These are phyloP conservation scores for Conopomorpha cramerella DNA, from an alignment of 1,140 invertebrate species.

Conservation along the genomic window DNA sequence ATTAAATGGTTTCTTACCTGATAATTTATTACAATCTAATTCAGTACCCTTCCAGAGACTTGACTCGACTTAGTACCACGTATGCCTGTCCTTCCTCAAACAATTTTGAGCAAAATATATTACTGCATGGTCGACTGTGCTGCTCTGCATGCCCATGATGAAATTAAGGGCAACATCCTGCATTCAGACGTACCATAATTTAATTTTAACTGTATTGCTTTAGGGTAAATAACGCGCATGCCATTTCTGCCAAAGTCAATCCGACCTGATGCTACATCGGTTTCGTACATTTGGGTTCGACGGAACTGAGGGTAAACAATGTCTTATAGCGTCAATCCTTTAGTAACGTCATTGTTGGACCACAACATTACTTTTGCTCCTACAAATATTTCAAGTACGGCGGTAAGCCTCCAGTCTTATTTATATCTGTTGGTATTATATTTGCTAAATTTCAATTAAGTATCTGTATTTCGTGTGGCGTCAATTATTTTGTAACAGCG, in stretches of 20 bases:
- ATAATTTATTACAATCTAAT: too few species aligned
- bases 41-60: too few species aligned
- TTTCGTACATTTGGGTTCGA: conserved; percentile 7
- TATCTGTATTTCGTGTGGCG: conserved; percentile 14
- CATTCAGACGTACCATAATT: too few species aligned
- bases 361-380: conserved; percentile 15
- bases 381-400: conserved; percentile 18
- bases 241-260: conserved; percentile 9
- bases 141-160: too few species aligned
- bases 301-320: conserved; percentile 6
- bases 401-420: conserved; percentile 15
- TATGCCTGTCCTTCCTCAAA: too few species aligned
- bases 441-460: conserved; percentile 12
- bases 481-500: too few species aligned
- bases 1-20: too few species aligned
- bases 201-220: too few species aligned
- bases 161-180: too few species aligned
- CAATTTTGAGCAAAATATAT: too few species aligned
- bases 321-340: conserved; percentile 6
- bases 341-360: conserved; percentile 11
- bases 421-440: conserved; percentile 17
- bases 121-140: too few species aligned
- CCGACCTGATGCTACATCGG: conserved; percentile 6
- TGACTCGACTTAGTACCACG: too few species aligned
- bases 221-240: conserved; percentile 8